These are phyloP conservation scores for Cydia pomonella DNA, from an alignment of 1,140 invertebrate species.

Conservation along the genomic window DNA sequence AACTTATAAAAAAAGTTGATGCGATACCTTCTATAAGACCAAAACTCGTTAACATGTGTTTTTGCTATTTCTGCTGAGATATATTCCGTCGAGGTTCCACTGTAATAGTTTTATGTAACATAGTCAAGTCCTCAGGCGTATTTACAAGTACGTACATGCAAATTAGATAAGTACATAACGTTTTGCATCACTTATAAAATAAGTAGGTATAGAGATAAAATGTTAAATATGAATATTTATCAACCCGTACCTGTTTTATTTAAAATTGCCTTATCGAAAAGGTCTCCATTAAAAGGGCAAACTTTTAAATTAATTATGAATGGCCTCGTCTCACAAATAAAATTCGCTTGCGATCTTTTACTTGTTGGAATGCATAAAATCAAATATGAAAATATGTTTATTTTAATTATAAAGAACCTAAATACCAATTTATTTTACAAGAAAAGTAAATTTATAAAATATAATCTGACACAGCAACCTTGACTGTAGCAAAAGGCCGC, in stretches of 20 bases:
- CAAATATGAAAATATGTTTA: not conserved
- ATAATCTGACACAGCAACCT: too few species aligned
- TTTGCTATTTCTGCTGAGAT: not conserved
- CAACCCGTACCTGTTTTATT: constrained; percentile 28
- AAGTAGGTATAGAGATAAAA: constrained; percentile 17
- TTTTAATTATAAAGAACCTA: not conserved
- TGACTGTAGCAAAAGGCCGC: too few species aligned
- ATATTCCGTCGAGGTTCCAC: not conserved
- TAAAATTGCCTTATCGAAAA: constrained; percentile 31
- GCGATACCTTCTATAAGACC: too few species aligned
- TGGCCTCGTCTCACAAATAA: constrained; percentile 12
- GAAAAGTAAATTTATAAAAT: too few species aligned
- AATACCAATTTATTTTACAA: too few species aligned
- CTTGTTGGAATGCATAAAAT: not conserved
- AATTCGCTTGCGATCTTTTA: not conserved
- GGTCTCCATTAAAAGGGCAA: constrained; percentile 32
- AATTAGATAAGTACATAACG: constrained; percentile 20
- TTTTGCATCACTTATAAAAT: constrained; percentile 14
- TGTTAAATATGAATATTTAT: constrained; percentile 33
- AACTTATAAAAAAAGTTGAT: too few species aligned
- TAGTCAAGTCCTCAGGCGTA: not conserved
- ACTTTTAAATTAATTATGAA: constrained; percentile 22
- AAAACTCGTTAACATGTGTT: not conserved
- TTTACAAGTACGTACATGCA: constrained; percentile 1
- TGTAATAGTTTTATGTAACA: not conserved